Base-by-base conservation (phyloP, 2,888 invertebrate species). In the Pheosia gnoma region DNA sequence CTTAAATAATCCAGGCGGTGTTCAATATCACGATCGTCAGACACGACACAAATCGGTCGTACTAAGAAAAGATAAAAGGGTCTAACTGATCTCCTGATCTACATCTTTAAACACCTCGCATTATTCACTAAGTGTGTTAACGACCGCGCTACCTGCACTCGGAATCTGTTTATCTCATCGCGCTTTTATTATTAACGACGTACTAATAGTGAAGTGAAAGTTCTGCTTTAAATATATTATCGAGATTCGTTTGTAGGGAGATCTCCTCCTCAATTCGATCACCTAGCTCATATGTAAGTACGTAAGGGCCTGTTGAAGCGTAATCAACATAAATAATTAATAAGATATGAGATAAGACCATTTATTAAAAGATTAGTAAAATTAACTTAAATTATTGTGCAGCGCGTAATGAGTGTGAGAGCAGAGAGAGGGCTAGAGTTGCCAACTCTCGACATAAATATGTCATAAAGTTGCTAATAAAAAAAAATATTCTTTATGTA, bases 111-210 rank as follows among this genome's bases (percentile, higher is more conserved):
- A 55, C 38, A 54, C 54, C 5, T 39, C 13, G n/a, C 39, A 38
- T 55, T 11, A 39, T 55, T 55, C 55, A 55, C 55, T n/a, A 55
- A 55, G 55, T 55, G 39, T 76, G 71, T 68, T 75, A 66, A 67
- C 65, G 65, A 61, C 65, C 66, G 39, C 11, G 58, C 59, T 68
- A 75, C 71, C 70, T 77, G 71, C 63, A 66, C 63, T 54, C 51
- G 59, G 62, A 56, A 59, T 61, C 59, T 60, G 74, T 73, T 76
- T 72, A 72, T 63, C 63, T 57, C 65, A 63, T 59, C 62, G 10
- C 59, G 59, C 37, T 53, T 72, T 70, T 70, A 74, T 68, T 74
- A 72, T 68, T 74, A 74, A 74, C 67, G 72, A 63, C 63, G 61
- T 53, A 49, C 58, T 59, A 64, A 63, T 56, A 70, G 59, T 63